phyloP scores from a whole-genome alignment of 2,888 invertebrate species.

The Sarcophaga caerulescens region DNA sequence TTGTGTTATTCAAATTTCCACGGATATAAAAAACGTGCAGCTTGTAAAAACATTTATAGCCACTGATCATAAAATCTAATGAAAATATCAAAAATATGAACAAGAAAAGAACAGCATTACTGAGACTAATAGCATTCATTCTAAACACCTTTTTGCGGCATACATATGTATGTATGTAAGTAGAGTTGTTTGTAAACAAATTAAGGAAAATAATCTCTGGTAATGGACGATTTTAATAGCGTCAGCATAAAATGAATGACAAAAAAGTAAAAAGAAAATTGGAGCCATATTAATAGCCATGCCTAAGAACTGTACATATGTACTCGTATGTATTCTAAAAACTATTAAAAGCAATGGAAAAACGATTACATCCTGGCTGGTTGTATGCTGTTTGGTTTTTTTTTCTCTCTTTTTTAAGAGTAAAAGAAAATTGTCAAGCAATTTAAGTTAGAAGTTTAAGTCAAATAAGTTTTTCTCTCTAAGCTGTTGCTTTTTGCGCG shows the following conservation, averaged over 20 bases:
- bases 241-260: conserved; percentile 39
- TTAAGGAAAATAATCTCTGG: too few species aligned
- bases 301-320: background rate
- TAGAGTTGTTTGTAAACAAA: too few species aligned
- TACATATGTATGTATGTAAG: background rate
- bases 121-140: too few species aligned
- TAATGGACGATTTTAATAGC: conserved; percentile 44
- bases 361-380: conserved; percentile 48
- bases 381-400: background rate
- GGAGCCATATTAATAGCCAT: background rate
- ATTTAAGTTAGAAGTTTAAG: conserved; percentile 24
- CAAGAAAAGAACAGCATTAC: too few species aligned
- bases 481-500: background rate
- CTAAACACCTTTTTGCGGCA: background rate
- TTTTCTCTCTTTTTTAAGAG: conserved; percentile 3
- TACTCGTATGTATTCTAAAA: conserved; percentile 17
- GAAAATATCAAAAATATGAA: background rate
- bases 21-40: too few species aligned
- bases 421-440: background rate
- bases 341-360: conserved; percentile 60
- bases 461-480: conserved; percentile 21
- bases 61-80: background rate
- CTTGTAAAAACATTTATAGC: too few species aligned
- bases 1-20: too few species aligned
- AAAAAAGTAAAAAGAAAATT: background rate